These are phyloP conservation scores for Belonocnema kinseyi DNA, from an alignment of 1,140 invertebrate species.

Conservation along the genomic window DNA sequence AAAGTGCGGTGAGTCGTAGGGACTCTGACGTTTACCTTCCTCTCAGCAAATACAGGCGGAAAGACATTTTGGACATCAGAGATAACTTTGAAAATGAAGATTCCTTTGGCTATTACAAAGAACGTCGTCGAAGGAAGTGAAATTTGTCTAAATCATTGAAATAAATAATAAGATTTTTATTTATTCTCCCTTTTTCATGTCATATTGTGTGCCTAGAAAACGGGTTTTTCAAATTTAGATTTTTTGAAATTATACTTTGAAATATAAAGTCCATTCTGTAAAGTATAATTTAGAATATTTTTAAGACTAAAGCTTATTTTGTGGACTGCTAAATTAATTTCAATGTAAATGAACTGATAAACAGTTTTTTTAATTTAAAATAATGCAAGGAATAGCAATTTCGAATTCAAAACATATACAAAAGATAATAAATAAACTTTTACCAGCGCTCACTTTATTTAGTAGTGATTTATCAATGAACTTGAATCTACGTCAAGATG, in stretches of 20 bases:
- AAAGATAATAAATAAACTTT: too few relatives aligned
- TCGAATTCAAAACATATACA: too few relatives aligned
- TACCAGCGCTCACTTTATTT: not conserved
- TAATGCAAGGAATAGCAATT: too few relatives aligned
- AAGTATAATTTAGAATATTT: too few relatives aligned
- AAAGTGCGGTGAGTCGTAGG: slow-evolving; percentile 45
- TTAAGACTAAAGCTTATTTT: too few relatives aligned
- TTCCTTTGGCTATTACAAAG: slow-evolving; percentile 65
- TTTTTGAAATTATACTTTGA: too few relatives aligned
- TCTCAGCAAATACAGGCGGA: slow-evolving; percentile 66
- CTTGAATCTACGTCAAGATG: slow-evolving; percentile 44
- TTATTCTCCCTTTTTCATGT: not conserved
- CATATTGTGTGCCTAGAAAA: not conserved
- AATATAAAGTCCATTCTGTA: too few relatives aligned
- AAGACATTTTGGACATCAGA: slow-evolving; percentile 60
- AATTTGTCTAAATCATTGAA: not conserved
- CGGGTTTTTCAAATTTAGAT: too few relatives aligned
- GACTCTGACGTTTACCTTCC: slow-evolving; percentile 63
- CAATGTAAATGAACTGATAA: too few relatives aligned
- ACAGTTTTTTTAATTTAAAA: too few relatives aligned
- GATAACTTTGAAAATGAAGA: slow-evolving; percentile 54
- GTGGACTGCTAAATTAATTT: too few relatives aligned
- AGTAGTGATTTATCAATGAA: slow-evolving; percentile 47
- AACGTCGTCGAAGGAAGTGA: slow-evolving; percentile 52
- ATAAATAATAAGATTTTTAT: slow-evolving; percentile 34